Evolutionary conservation across 2,888 invertebrate species (phyloP).

Genomic region (Eucera pruinosa): DNA sequence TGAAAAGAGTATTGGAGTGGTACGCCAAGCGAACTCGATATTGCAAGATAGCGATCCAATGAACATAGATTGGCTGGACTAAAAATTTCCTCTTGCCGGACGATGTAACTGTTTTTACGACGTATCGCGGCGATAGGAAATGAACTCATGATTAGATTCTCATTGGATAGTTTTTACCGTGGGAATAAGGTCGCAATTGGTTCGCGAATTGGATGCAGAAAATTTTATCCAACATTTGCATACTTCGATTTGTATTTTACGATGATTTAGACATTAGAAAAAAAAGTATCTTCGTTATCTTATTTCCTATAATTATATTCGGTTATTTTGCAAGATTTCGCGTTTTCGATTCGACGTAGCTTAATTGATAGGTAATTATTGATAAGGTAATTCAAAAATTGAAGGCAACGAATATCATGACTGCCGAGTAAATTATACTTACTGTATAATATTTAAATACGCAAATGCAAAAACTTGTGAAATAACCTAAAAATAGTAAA

Average conservation of each 20-base stretch:
- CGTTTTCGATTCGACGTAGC: neutral
- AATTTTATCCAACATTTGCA: neutral
- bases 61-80: conserved; percentile 47
- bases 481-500: no score
- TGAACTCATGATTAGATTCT: neutral
- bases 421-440: no score
- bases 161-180: neutral
- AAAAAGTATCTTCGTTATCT: neutral
- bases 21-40: conserved; percentile 47
- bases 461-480: no score
- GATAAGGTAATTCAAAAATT: no score
- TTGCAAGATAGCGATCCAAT: conserved; percentile 53
- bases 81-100: conserved; percentile 35
- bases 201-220: neutral
- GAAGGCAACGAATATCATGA: no score
- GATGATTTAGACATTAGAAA: no score
- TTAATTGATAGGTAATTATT: no score
- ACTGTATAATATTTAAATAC: no score
- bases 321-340: no score
- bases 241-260: neutral
- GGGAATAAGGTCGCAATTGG: neutral
- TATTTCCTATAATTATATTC: no score
- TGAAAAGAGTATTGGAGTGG: conserved; percentile 53
- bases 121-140: neutral
- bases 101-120: conserved; percentile 32